phyloP scores from a whole-genome alignment of 2,113 vertebrate species.

The Cygnus buccinator region DNA sequence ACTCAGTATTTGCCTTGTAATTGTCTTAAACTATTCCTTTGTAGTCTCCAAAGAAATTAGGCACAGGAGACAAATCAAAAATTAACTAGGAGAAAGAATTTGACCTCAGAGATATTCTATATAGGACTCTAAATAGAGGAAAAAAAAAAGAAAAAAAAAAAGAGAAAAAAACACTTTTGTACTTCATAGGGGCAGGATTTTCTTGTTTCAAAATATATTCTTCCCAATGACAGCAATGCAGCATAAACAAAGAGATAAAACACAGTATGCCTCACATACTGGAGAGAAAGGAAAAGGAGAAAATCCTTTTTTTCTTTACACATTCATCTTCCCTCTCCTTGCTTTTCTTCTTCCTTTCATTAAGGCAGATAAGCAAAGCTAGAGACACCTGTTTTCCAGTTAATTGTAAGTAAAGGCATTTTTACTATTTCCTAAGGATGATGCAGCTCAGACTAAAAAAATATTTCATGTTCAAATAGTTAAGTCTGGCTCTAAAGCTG shows the following conservation, averaged over 20 bases:
- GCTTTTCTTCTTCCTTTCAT: not conserved
- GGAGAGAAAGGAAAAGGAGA: not conserved
- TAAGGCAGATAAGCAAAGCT: not conserved
- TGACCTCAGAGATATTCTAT: not conserved
- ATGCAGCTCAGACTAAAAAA: not conserved
- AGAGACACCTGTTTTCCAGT: slow-evolving; percentile 14
- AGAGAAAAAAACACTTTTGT: not conserved
- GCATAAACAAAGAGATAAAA: slow-evolving; percentile 23
- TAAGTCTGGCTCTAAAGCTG: not conserved
- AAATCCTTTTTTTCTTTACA: not conserved
- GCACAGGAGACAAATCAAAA: not conserved
- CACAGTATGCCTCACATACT: not conserved
- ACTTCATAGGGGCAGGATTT: not conserved
- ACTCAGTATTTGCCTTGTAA: not conserved
- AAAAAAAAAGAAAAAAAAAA: not conserved
- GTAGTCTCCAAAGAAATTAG: not conserved
- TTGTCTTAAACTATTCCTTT: not conserved
- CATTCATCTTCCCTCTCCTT: not conserved
- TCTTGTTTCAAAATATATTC: not conserved
- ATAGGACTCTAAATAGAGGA: not conserved
- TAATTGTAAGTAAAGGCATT: slow-evolving; percentile 38
- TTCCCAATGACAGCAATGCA: not conserved
- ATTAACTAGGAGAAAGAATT: not conserved
- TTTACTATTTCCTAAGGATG: not conserved
- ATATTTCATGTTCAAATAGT: not conserved